Conservation (phyloP, 2,113 vertebrate genomes). For the Poeciliopsis retropinna region DNA sequence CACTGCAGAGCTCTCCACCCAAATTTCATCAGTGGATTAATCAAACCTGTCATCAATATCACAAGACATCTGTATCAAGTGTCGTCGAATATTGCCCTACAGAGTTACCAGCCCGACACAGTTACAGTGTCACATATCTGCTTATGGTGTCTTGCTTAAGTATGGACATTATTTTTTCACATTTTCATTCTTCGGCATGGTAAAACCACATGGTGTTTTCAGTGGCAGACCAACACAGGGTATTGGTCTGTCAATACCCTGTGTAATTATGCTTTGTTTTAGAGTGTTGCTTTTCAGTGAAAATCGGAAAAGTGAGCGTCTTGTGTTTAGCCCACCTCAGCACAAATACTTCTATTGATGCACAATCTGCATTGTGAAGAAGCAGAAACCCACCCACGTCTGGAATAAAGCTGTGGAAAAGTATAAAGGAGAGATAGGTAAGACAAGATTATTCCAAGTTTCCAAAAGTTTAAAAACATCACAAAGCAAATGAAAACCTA, state of each 20-base stretch:
- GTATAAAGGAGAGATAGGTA: too few relatives aligned
- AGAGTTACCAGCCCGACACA: constrained; percentile 24
- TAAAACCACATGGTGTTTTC: not conserved
- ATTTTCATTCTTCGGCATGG: too few relatives aligned
- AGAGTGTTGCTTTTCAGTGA: not conserved
- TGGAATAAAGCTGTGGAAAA: too few relatives aligned
- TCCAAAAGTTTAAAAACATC: too few relatives aligned
- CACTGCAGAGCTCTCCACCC: constrained; percentile 53
- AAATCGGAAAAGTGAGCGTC: not conserved
- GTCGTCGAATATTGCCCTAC: constrained; percentile 16
- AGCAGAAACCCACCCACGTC: too few relatives aligned
- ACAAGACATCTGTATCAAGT: constrained; percentile 67
- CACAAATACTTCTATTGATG: too few relatives aligned
- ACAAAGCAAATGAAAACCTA: too few relatives aligned
- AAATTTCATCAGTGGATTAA: constrained; percentile 68
- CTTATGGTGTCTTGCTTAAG: not conserved
- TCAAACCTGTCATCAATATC: constrained; percentile 74
- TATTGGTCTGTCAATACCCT: too few relatives aligned
- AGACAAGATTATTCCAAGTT: too few relatives aligned
- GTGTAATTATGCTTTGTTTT: not conserved
- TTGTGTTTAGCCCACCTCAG: too few relatives aligned
- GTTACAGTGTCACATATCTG: constrained; percentile 10
- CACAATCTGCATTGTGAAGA: too few relatives aligned
- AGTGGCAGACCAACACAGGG: not conserved
- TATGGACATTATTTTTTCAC: too few relatives aligned